Evolutionary conservation across 2,797 vertebrate species (phyloP).

Genomic region (Epinephelus awoara): DNA sequence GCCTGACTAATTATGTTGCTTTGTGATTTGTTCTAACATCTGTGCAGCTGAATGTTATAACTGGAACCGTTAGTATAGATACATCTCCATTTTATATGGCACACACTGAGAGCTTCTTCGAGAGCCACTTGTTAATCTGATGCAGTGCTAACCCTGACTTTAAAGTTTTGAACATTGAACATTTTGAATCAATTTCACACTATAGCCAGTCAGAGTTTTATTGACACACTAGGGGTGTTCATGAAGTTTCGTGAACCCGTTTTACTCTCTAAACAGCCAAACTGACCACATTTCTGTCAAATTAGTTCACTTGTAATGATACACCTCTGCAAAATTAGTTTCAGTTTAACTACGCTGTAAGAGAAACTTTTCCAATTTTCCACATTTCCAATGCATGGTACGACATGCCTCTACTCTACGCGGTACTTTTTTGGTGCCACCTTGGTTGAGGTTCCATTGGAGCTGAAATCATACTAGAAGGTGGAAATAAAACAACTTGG

Average conservation of each 20-base stretch:
- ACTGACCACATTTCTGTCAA: slow-evolving; percentile 6
- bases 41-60: slow-evolving; percentile 9
- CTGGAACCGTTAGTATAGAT: neutral
- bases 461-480: no score
- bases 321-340: no score
- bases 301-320: no score
- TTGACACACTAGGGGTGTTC: neutral
- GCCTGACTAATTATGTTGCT: slow-evolving; percentile 12
- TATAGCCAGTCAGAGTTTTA: neutral
- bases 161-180: neutral
- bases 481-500: no score
- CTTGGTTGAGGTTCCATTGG: no score
- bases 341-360: no score
- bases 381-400: no score
- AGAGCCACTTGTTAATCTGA: neutral
- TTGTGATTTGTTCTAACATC: slow-evolving; percentile 29
- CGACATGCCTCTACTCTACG: no score
- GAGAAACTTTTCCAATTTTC: no score
- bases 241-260: neutral
- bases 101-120: neutral
- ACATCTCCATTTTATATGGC: neutral
- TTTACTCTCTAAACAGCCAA: neutral
- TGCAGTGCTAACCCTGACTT: neutral
- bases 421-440: no score
- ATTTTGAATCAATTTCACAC: neutral